Base-by-base conservation (phyloP, 1,140 invertebrate genomes). In the Ganaspis sp. region DNA sequence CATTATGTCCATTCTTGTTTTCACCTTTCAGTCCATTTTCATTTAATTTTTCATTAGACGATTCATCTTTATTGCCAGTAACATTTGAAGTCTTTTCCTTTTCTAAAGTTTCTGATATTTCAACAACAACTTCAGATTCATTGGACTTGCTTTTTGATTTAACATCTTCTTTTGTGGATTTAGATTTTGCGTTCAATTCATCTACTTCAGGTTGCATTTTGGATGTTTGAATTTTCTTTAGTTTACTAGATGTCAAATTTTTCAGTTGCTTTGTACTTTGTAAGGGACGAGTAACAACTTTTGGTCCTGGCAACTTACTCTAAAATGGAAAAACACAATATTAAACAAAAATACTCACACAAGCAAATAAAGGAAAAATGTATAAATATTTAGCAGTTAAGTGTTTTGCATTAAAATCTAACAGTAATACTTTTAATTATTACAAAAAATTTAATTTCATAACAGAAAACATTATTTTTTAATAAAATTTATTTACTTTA, bases 161-260 rank as follows among this genome's bases (percentile, higher is more conserved):
- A 26, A 40, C 69, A 75, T 77, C 76, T 74, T 75, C 70, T 73
- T 72, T 78, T 21, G 19, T 2, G 5, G 34, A 42, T 21, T 77
- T 81, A 21, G 74, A 42, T 4, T 73, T 75, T 4, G 15, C 26
- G 15, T 69, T 72, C 4, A 38, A 64, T 54, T 53, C 77, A 70
- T 79, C 81, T 69, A 73, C 64, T 70, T 81, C 81, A 5, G 77
- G 78, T n/a, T 87, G 83, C 86, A 88, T 87, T 38, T 82, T 81
- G 40, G 49, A 12, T 15, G 49, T 75, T 17, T 72, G 72, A 26
- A 9, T 38, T 72, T 84, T 82, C 19, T 17, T 29, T 42, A 77
- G 70, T 81, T 78, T 69, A 19, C 17, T 8, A 26, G n/a, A 9
- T 0, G 26, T 40, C 1, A 23, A 17, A 69, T 79, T 73, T 81